A percentile compares a stretch with the other conserved stretches of the same genome.
Conservation (phyloP, 2,113 vertebrate genomes). For the Vimba vimba region DNA sequence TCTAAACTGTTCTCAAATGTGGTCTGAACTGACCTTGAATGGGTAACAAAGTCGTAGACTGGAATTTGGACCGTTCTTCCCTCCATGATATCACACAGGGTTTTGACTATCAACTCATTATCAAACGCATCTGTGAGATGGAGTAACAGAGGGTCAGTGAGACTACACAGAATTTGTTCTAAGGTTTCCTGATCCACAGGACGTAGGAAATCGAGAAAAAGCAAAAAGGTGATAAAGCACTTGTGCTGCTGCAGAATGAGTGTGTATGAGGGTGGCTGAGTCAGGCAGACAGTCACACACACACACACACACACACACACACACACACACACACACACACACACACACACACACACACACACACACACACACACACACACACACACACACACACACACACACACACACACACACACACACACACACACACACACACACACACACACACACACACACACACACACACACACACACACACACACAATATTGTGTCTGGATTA, state of each 20-base stretch:
- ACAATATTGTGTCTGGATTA: background rate
- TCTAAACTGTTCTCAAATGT: background rate
- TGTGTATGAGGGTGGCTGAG: background rate
- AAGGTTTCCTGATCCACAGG: background rate
- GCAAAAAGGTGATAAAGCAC: background rate
- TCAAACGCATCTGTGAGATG: slow-evolving; percentile 88
- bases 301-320: background rate
- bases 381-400: background rate
- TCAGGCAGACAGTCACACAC: background rate
- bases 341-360: background rate
- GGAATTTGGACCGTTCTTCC: slow-evolving; percentile 92
- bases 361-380: background rate
- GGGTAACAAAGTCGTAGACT: slow-evolving; percentile 92
- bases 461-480: background rate
- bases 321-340: background rate
- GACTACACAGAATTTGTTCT: background rate
- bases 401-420: background rate
- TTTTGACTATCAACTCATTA: slow-evolving; percentile 90
- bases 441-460: background rate
- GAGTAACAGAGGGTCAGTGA: slow-evolving; percentile 22
- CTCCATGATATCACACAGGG: slow-evolving; percentile 85
- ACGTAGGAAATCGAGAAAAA: too few species aligned
- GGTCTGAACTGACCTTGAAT: slow-evolving; percentile 84
- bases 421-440: background rate
- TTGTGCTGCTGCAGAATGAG: background rate